phyloP scores from a whole-genome alignment of 2,797 vertebrate species.

The Danio choprae region DNA sequence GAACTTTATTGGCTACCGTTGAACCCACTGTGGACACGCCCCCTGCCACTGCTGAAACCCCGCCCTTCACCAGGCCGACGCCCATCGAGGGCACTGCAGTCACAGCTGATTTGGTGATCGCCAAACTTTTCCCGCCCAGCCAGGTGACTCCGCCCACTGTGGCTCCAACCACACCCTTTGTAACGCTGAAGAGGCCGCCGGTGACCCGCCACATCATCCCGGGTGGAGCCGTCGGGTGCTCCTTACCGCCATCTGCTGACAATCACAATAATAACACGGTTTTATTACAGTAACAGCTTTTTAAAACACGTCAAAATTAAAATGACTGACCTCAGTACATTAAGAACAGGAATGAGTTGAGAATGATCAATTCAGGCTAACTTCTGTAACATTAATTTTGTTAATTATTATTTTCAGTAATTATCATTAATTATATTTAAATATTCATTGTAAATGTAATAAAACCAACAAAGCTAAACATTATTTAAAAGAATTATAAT shows the following conservation, averaged over 20 bases:
- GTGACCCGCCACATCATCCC: conserved; percentile 79
- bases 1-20: conserved; percentile 79
- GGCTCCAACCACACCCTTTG: conserved; percentile 79
- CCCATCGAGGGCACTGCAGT: conserved; percentile 75
- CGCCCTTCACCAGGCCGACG: conserved; percentile 79
- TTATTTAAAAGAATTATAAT: no score
- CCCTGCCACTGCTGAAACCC: conserved; percentile 78
- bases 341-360: no score
- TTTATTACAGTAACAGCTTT: not conserved
- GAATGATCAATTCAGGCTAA: no score
- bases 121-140: conserved; percentile 82
- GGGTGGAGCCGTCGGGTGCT: conserved; percentile 66
- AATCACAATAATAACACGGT: not conserved
- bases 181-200: conserved; percentile 79
- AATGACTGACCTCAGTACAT: not conserved
- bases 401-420: no score
- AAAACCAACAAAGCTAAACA: no score
- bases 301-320: not conserved
- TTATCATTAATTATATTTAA: no score
- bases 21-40: conserved; percentile 79
- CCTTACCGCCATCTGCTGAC: conserved; percentile 68
- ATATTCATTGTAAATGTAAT: no score
- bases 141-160: conserved; percentile 81
- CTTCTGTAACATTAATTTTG: not conserved
- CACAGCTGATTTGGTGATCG: conserved; percentile 80